These are phyloP conservation scores for Tragelaphus oryx DNA, from an alignment of 2,797 vertebrate genomes.

Conservation along the genomic window DNA sequence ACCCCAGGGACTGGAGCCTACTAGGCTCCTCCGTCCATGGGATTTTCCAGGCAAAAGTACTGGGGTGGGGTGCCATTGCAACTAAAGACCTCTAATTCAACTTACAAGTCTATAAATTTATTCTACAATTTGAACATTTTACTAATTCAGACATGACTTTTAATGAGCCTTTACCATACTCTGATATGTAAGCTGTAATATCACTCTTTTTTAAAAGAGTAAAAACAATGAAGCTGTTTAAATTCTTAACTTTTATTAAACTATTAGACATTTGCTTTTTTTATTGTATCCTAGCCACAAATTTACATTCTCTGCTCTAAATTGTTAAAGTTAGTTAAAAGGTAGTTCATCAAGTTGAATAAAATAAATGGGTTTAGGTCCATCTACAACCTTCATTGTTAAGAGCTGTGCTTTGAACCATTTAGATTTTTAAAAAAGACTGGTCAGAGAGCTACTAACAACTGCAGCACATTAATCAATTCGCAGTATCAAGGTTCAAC, in stretches of 20 bases:
- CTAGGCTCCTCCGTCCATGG: too few relatives aligned
- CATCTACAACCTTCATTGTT: constrained; percentile 84
- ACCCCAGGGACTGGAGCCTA: too few relatives aligned
- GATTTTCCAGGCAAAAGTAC: too few relatives aligned
- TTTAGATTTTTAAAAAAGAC: constrained; percentile 90
- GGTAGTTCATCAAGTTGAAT: constrained; percentile 89
- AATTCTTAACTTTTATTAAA: constrained; percentile 57
- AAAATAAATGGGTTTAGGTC: constrained; percentile 81
- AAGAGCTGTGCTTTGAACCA: constrained; percentile 84
- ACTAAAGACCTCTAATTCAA: neutral
- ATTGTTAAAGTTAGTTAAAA: constrained; percentile 89
- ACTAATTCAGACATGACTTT: constrained; percentile 7
- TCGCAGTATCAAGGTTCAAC: constrained; percentile 81
- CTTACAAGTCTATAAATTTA: neutral
- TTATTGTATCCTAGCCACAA: constrained; percentile 81
- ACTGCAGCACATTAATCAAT: constrained; percentile 87
- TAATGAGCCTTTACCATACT: neutral
- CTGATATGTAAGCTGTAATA: neutral
- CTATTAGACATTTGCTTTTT: constrained; percentile 60
- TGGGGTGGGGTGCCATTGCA: neutral
- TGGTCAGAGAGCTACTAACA: constrained; percentile 79
- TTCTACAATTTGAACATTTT: constrained; percentile 35
- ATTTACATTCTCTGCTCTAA: constrained; percentile 78
- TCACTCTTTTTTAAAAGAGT: neutral
- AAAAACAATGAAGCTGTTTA: neutral